Base-by-base conservation (phyloP, 2,797 vertebrate genomes). In the Coregonus sp. region DNA sequence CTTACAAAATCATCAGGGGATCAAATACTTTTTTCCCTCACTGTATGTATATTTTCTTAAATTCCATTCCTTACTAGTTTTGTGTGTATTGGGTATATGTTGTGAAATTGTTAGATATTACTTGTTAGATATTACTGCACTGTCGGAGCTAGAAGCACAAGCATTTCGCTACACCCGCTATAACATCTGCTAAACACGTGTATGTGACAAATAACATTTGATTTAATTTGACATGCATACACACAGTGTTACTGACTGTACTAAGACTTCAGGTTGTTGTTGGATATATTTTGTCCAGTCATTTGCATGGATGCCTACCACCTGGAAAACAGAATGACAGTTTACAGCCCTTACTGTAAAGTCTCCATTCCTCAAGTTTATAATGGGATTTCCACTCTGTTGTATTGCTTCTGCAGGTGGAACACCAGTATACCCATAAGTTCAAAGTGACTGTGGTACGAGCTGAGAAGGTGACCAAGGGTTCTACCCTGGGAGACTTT, bases 401-500 rank as follows among this genome's bases (percentile, higher is more conserved):
- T 77, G 72, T 18, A 47, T 90, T 81, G 81, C 59, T 63, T 92
- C 74, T 52, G 51, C 91, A 99, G 98, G 98, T 99, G 84, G 97
- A 99, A 33, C 97, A 98, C 81, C 98, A 98, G 85, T 97, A 98
- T 83, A 99, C 97, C 37, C 96, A 99, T 89, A 95, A 94, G 86
- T 95, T 98, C 79, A 96, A 89, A 0, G 97, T 98, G 78, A 97
- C 93, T 0, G 96, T 99, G 11, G 86, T 95, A 81, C 86, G 88
- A 81, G 98, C 98, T 33, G 95, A 96, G 75, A 97, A 94, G 82
- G 98, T 99, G 80, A 99, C 98, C 4, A 99, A 99, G 86, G 98
- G 98, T 29, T 63, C 59, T 85, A 92, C 95, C 0, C 92, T 99
- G 61, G 98, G 98, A 50, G 98, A 99, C 82, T 93, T 99, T 88